These are phyloP conservation scores for Aethina tumida DNA, from an alignment of 1,140 invertebrate genomes.

Conservation along the genomic window DNA sequence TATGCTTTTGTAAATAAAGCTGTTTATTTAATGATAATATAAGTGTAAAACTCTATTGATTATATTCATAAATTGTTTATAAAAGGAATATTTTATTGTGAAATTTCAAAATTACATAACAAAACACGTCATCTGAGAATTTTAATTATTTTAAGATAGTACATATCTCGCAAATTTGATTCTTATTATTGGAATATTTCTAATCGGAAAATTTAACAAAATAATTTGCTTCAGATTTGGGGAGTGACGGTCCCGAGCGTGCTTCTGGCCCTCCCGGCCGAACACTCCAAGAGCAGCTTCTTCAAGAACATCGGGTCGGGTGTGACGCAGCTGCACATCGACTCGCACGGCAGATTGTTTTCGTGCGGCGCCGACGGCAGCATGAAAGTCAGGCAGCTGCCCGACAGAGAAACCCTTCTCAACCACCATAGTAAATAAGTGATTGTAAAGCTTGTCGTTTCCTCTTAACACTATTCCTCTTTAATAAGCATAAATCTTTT, in stretches of 20 bases:
- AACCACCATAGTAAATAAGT: constrained; percentile 24
- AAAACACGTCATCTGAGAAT: too few species aligned
- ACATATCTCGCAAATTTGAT: constrained; percentile 3
- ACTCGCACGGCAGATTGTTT: constrained; percentile 77
- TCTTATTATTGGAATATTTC: constrained; percentile 6
- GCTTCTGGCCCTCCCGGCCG: constrained; percentile 79
- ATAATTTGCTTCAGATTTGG: constrained; percentile 68
- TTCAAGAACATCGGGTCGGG: constrained; percentile 95
- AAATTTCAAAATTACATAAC: too few species aligned
- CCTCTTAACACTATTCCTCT: too few species aligned
- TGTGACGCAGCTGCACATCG: constrained; percentile 89
- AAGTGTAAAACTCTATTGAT: too few species aligned
- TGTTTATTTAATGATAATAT: too few species aligned
- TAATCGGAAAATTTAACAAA: constrained; percentile 6
- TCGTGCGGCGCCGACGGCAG: constrained; percentile 98
- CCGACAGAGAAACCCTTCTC: constrained; percentile 50
- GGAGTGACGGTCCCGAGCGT: constrained; percentile 75
- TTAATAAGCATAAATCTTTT: too few species aligned
- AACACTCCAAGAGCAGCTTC: constrained; percentile 87
- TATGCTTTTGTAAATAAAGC: too few species aligned
- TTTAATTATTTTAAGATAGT: too few species aligned
- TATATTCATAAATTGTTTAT: too few species aligned
- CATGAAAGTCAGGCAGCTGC: constrained; percentile 90
- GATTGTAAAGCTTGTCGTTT: too few species aligned
- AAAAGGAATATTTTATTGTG: too few species aligned